Percentiles rank a stretch among this genome's conserved stretches.
Conservation (phyloP, 1,140 invertebrate species). For the Drosophila pseudoananassae region DNA sequence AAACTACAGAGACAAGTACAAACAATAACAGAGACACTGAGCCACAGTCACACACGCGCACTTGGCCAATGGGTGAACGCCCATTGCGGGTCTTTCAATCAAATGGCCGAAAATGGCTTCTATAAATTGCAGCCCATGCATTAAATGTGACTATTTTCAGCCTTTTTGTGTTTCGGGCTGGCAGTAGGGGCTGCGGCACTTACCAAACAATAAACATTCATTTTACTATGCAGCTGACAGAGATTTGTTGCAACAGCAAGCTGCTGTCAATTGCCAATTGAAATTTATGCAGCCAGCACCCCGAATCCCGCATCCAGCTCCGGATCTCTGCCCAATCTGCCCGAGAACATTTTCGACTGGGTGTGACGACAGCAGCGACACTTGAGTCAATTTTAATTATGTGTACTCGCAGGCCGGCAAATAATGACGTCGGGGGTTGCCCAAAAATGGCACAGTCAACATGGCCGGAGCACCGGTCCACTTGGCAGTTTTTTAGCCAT, state of each 20-base stretch:
- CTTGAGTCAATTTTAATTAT: slow-evolving; percentile 82
- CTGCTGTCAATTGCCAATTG: slow-evolving; percentile 62
- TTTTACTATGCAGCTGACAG: slow-evolving; percentile 73
- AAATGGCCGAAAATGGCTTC: slow-evolving; percentile 73
- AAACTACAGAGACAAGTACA: slow-evolving; percentile 17
- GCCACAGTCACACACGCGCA: slow-evolving; percentile 1
- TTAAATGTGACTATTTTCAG: slow-evolving; percentile 53
- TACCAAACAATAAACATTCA: slow-evolving; percentile 82
- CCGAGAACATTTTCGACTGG: slow-evolving; percentile 60
- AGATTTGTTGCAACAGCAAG: slow-evolving; percentile 73
- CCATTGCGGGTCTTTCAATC: slow-evolving; percentile 74
- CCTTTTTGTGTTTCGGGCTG: slow-evolving; percentile 28
- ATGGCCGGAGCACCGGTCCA: slow-evolving; percentile 28
- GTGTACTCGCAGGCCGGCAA: slow-evolving; percentile 58
- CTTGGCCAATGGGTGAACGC: slow-evolving; percentile 66
- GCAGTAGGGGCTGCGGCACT: slow-evolving; percentile 56
- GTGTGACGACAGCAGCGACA: slow-evolving; percentile 71
- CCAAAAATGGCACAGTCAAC: slow-evolving; percentile 72
- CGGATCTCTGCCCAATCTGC: slow-evolving; percentile 12
- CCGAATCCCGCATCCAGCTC: not conserved
- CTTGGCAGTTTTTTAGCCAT: slow-evolving; percentile 10
- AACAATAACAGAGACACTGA: slow-evolving; percentile 2
- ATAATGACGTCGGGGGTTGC: slow-evolving; percentile 75
- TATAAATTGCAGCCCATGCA: slow-evolving; percentile 70
- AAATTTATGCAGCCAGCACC: slow-evolving; percentile 67